phyloP scores from a whole-genome alignment of 2,113 vertebrate species.

The Callopanchax toddi region DNA sequence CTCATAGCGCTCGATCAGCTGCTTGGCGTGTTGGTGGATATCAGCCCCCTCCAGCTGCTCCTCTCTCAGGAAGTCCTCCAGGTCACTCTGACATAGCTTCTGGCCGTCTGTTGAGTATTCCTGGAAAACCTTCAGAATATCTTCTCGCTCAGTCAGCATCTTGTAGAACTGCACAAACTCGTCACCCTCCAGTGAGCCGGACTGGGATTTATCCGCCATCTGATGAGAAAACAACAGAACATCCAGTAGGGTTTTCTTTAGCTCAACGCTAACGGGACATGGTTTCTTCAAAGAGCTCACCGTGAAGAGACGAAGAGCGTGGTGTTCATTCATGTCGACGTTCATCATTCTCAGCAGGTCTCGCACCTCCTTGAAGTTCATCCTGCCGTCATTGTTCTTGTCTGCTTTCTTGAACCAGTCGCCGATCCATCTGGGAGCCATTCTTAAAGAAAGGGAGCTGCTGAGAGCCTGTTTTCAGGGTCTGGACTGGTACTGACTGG shows the following conservation, averaged over 20 bases:
- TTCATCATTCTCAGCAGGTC: conserved; percentile 94
- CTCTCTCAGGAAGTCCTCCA: conserved; percentile 88
- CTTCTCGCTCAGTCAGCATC: conserved; percentile 88
- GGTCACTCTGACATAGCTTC: conserved; percentile 85
- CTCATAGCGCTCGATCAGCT: conserved; percentile 87
- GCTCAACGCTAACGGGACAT: not conserved
- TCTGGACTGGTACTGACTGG: too few relatives aligned
- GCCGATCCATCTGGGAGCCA: conserved; percentile 84
- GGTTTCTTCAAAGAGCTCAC: conserved; percentile 59
- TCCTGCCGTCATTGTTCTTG: conserved; percentile 91
- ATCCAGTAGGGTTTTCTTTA: not conserved
- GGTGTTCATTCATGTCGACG: conserved; percentile 91
- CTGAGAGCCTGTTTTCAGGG: too few relatives aligned
- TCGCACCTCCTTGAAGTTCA: conserved; percentile 91
- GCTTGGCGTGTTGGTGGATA: conserved; percentile 79
- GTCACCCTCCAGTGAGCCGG: conserved; percentile 87
- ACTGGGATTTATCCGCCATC: conserved; percentile 90
- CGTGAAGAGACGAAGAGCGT: conserved; percentile 88
- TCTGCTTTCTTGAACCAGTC: conserved; percentile 96
- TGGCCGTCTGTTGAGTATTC: conserved; percentile 87
- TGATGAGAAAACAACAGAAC: conserved; percentile 48
- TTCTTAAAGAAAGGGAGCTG: conserved; percentile 75
- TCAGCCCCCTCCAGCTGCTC: conserved; percentile 83
- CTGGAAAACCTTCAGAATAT: conserved; percentile 87
- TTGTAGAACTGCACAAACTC: conserved; percentile 97